Base-by-base conservation (phyloP, 2,888 invertebrate species). In the Drosophila tanythrix region DNA sequence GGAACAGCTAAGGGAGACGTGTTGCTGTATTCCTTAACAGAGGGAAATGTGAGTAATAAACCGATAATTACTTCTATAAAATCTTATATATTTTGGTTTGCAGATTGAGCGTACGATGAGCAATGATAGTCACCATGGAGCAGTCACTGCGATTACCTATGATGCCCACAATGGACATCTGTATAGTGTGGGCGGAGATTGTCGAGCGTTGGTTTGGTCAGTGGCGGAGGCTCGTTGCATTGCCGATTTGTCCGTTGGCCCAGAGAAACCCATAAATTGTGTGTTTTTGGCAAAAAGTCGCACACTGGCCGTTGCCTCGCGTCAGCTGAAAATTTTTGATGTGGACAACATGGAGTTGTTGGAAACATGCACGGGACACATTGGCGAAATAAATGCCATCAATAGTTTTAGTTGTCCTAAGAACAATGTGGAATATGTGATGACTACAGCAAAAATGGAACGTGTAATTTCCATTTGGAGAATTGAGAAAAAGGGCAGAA, bases 321-420 rank as follows among this genome's bases (percentile, higher is more conserved):
- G 92, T 1, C 90, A 92, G 67, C 55, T 93, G 0, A 91, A 91
- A 64, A 81, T 93, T 2, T 97, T 96, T 95, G 94, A 96, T 86
- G 91, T 95, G 35, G 91, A 93, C 11, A 94, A 93, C 0, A 94
- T 95, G 89, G 94, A 95, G 79, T 81, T 96, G 18, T 88, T 96
- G 46, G 94, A 94, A 90, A 94, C 94, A 2, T 96, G 95, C 84
- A 94, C 94, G 0, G 96, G 96, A 0, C 96, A 96, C 89, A 94
- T 94, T 27, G 94, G 94, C 38, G 94, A 95, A 83, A 93, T 96
- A 0, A 93, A 92, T 61, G 91, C 94, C 29, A 92, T 95, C 70
- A 90, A 91, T 61, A 92, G 93, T 2, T 84, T 93, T 62, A 60
- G 70, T 0, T 57, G 82, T 33, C 74, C 74, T 5, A 81, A 86